These are phyloP conservation scores for Nasonia giraulti DNA, from an alignment of 1,140 invertebrate genomes.

Conservation along the genomic window DNA sequence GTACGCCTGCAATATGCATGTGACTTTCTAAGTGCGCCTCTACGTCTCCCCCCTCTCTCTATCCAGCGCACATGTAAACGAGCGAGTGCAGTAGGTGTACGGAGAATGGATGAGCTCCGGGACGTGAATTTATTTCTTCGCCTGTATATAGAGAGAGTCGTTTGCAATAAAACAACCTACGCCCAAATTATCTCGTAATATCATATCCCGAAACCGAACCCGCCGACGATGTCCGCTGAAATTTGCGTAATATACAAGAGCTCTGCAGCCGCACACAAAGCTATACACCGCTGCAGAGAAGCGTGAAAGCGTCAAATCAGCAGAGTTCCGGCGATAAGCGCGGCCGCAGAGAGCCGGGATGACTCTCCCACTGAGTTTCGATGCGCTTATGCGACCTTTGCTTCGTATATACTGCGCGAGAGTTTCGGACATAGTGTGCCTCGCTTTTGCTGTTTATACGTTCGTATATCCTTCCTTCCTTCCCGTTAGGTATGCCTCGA, in stretches of 20 bases:
- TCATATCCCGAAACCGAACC: too few species aligned
- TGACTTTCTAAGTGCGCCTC: constrained; percentile 11
- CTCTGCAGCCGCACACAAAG: background rate
- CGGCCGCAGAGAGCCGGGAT: too few species aligned
- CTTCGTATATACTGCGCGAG: too few species aligned
- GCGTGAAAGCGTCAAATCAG: constrained; percentile 17
- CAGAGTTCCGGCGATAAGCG: constrained; percentile 27
- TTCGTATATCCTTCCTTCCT: too few species aligned
- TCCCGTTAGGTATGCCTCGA: too few species aligned
- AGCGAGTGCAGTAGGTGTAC: background rate
- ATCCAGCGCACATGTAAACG: too few species aligned
- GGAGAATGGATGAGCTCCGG: background rate
- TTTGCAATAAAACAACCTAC: too few species aligned
- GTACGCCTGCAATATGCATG: constrained; percentile 10
- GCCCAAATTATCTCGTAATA: constrained; percentile 1
- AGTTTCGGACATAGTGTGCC: too few species aligned
- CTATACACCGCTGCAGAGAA: background rate
- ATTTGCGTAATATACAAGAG: background rate
- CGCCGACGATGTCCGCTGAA: background rate
- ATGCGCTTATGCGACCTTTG: too few species aligned
- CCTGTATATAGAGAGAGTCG: background rate
- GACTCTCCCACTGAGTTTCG: too few species aligned
- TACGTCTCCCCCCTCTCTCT: background rate
- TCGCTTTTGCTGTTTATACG: too few species aligned
- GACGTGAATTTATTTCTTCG: background rate